Evolutionary conservation across 2,113 vertebrate species (phyloP), one percentile per base, ranked within the genome.

Genomic region (Hypomesus transpacificus): DNA sequence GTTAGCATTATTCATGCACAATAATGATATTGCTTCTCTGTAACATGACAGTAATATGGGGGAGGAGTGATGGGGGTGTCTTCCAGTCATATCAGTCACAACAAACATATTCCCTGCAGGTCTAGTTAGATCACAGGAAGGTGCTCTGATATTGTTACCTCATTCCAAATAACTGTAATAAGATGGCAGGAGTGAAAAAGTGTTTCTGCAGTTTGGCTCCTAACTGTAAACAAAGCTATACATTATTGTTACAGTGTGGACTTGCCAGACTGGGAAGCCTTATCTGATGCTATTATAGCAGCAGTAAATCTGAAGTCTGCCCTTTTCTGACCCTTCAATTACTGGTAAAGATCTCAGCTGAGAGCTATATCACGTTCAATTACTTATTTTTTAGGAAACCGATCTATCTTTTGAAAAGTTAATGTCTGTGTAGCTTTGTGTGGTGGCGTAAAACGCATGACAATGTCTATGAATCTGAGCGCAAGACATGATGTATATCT

Each of bases 31-130:
- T 93, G 91, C 89, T 80, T 86, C 87, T 82, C 89, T 87, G 89
- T 88, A 92, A 69, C 88, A 88, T 93, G 94, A 94, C 95, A 96
- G 94, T 94, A 96, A 94, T 93, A 91, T 79, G 90, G 87, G 77
- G 60, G 52, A 93, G 92, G 92, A 95, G 86, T 92, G 93, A 96
- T 94, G 91, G 89, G 83, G 85, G 90, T 89, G 86, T 89, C 91
- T 93, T 81, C 88, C 85, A 92, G 91, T 93, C 93, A 92, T 90
- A 93, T 92, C 92, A 90, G 86, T 92, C 75, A 89, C 88, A 79
- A 85, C 91, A 89, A 89, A 94, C 91, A 88, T 90, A 92, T 94
- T 95, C 94, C 78, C 91, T 92, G 91, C 92, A 90, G 88, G 92
- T 92, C 93, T 96, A 92, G 92, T 96, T 95, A 96, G 88, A 75